These are phyloP conservation scores for Leptogaster cylindrica DNA, from an alignment of 2,888 invertebrate species.

Conservation along the genomic window DNA sequence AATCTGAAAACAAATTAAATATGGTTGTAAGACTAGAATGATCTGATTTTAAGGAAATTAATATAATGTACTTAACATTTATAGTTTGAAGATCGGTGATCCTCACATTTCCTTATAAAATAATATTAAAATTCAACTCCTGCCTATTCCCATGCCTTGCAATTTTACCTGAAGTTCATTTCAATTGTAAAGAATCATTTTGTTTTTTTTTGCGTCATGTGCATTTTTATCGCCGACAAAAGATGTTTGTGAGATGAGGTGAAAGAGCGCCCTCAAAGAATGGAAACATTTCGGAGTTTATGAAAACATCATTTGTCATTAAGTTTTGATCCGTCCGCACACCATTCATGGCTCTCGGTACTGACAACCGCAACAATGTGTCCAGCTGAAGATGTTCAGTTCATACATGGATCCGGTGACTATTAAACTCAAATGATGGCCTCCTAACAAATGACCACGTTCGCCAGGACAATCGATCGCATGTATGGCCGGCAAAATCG, in stretches of 20 bases:
- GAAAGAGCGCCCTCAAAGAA: background rate
- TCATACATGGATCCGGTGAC: background rate
- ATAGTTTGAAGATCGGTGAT: no score
- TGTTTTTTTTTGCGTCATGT: no score
- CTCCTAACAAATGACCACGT: constrained; percentile 3
- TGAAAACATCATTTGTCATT: constrained; percentile 42
- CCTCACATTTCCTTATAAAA: no score
- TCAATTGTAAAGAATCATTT: no score
- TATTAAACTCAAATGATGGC: background rate
- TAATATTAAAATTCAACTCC: no score
- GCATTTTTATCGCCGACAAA: background rate
- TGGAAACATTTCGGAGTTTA: constrained; percentile 14
- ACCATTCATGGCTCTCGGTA: background rate
- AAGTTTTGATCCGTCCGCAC: background rate
- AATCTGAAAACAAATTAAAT: no score
- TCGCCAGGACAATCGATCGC: background rate
- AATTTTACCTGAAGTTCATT: no score
- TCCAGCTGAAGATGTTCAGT: background rate
- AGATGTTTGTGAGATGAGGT: background rate
- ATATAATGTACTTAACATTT: no score
- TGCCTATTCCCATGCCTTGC: no score
- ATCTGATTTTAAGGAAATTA: no score
- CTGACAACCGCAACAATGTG: background rate
- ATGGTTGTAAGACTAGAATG: no score
- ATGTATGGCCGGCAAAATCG: constrained; percentile 1